Base-by-base conservation (phyloP, 2,797 vertebrate species). In the Siniperca undulata region DNA sequence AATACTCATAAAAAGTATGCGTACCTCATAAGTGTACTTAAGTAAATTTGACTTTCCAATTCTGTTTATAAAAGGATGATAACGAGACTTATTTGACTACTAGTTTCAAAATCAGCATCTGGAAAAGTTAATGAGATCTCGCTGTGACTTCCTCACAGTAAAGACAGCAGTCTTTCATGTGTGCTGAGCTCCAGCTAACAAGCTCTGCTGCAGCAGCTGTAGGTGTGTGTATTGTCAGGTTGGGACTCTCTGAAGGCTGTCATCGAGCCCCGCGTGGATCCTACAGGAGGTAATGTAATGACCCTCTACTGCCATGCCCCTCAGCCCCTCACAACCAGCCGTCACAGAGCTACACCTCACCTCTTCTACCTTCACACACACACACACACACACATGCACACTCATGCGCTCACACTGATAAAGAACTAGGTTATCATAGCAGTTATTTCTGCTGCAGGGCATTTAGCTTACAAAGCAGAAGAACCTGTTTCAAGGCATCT, bases 391-490 rank as follows among this genome's bases (percentile, higher is more conserved):
- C 62, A 61, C 59, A 65, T 53, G 58, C 58, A 48, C 64, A n/a
- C 36, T n/a, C 24, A 9, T 2, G 22, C 17, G 9, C 72, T 65
- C 86, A 84, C 78, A 79, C 69, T 79, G 64, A 83, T 76, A 61
- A 73, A 88, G 83, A 93, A 91, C 67, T 90, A 81, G 91, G 91
- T 92, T 94, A 93, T 86, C 52, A 50, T 85, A 75, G 73, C 72
- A 77, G 82, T 84, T 81, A 80, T 86, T 85, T 81, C 67, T 87
- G 78, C 88, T 91, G 86, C 83, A 85, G 86, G 90, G 82, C 79
- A 80, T 77, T 53, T 24, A 77, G 84, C 90, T 87, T 86, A 86
- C 82, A 89, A 86, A 88, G 89, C 87, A 90, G 65, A 85, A 86
- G 24, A 88, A 85, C 64, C 75, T 71, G 83, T 79, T 84, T 80